These are phyloP conservation scores for Elephas maximus DNA, from an alignment of 2,113 vertebrate species.

Conservation along the genomic window DNA sequence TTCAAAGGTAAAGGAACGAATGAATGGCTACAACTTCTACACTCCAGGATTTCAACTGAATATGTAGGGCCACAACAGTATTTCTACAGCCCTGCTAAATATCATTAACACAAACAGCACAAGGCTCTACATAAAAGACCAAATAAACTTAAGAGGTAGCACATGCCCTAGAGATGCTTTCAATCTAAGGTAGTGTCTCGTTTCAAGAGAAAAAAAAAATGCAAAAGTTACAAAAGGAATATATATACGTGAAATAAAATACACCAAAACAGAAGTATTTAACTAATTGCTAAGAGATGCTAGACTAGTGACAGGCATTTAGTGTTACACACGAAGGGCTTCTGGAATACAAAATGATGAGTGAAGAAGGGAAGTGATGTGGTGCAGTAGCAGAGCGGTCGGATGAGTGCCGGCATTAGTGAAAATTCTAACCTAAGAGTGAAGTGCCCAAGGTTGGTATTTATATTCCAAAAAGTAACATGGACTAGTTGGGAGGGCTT, in stretches of 20 bases:
- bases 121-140: background rate
- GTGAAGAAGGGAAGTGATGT: background rate
- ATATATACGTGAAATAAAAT: background rate
- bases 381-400: background rate
- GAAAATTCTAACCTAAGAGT: background rate
- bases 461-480: background rate
- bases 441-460: background rate
- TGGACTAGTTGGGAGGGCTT: background rate
- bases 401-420: background rate
- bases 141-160: background rate
- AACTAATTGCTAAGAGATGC: background rate
- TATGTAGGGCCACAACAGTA: background rate
- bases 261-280: background rate
- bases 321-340: background rate
- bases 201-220: slow-evolving; percentile 10
- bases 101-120: background rate
- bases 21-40: background rate
- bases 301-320: background rate
- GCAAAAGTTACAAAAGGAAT: background rate
- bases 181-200: background rate
- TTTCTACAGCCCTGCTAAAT: background rate
- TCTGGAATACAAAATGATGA: background rate
- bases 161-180: background rate
- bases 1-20: background rate
- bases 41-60: slow-evolving; percentile 29